phyloP scores from a whole-genome alignment of 2,113 vertebrate genomes.

The Merops nubicus region DNA sequence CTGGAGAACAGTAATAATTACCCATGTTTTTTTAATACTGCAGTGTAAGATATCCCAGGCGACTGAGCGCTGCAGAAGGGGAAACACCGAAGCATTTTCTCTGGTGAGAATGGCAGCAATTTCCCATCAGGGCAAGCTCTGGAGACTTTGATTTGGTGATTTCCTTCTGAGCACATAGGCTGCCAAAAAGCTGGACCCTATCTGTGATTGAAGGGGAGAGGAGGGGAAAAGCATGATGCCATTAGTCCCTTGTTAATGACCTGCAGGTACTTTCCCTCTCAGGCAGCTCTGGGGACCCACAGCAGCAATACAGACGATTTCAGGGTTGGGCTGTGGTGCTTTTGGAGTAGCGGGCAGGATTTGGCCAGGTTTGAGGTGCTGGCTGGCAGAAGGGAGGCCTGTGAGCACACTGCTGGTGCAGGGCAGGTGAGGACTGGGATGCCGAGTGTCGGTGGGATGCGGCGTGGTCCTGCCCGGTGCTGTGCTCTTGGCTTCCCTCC shows the following conservation, averaged over 20 bases:
- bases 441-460: fast-evolving
- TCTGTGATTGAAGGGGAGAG: neutral
- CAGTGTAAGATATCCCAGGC: neutral
- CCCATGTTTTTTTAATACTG: neutral
- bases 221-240: neutral
- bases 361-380: neutral
- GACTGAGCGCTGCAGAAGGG: neutral
- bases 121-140: neutral
- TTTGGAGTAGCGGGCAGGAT: neutral
- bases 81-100: neutral
- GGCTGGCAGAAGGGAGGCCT: neutral
- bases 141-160: neutral
- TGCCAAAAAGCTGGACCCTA: fast-evolving
- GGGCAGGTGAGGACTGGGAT: neutral
- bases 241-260: neutral
- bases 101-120: neutral
- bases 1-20: neutral
- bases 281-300: neutral
- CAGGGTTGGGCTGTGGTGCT: neutral
- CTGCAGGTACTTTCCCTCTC: neutral
- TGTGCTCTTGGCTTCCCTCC: neutral
- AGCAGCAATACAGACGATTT: neutral
- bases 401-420: fast-evolving
- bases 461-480: fast-evolving
- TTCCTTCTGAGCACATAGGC: fast-evolving